These are phyloP conservation scores for Palythoa heliodiscus DNA, from an alignment of 92 coral and sea anemone species.

Conservation along the genomic window DNA sequence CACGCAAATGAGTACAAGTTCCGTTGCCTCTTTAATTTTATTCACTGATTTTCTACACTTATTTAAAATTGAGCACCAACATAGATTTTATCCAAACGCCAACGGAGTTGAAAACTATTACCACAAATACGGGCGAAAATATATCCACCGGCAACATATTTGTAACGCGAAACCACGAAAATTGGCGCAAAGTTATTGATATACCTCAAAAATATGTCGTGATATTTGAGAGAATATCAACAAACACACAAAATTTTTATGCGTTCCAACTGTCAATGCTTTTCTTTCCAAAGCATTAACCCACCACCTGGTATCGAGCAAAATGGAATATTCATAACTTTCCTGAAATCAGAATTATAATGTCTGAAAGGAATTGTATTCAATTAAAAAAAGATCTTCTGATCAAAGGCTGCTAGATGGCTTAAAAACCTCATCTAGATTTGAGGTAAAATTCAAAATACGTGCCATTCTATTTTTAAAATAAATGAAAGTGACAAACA, in stretches of 20 bases:
- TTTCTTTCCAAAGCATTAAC: neutral
- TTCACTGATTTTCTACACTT: neutral
- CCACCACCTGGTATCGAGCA: conserved; percentile 1
- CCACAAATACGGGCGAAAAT: neutral
- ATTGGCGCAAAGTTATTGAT: neutral
- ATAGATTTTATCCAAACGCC: neutral
- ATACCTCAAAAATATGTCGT: neutral
- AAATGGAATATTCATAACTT: conserved; percentile 1
- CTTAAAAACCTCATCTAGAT: neutral
- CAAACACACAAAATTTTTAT: neutral
- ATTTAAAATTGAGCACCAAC: conserved; percentile 19
- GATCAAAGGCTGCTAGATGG: neutral
- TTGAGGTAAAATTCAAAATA: neutral
- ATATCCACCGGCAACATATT: neutral
- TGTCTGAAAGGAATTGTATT: neutral
- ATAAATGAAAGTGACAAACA: neutral
- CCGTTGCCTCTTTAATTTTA: neutral
- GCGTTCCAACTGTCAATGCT: neutral
- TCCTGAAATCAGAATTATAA: neutral
- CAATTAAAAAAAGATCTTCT: neutral
- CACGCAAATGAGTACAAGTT: neutral
- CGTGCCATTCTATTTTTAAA: neutral
- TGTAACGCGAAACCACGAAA: neutral
- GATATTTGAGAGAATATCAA: neutral
- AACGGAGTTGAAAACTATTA: neutral